phyloP scores from a whole-genome alignment of 35 echinoderm and acorn worm genomes.

The Holothuria glaberrima region DNA sequence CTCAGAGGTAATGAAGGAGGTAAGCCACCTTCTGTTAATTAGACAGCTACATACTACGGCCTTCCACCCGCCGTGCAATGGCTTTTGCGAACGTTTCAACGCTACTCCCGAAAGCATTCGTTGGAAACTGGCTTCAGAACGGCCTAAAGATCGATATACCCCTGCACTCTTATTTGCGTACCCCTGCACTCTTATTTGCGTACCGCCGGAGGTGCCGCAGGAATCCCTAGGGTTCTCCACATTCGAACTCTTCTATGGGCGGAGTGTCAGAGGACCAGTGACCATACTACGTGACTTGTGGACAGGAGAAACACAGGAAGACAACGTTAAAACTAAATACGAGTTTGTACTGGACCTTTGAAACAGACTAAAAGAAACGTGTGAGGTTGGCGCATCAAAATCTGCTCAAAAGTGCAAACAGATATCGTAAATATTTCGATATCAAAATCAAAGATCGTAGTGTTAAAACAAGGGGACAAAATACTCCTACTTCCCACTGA shows the following conservation, averaged over 20 bases:
- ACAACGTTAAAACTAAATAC: too few species aligned
- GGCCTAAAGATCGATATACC: conserved; percentile 35
- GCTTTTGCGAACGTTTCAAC: too few species aligned
- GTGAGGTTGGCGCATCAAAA: conserved; percentile 35
- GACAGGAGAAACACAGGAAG: conserved; percentile 5
- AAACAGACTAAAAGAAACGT: conserved; percentile 38
- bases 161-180: conserved; percentile 51
- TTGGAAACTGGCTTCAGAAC: neutral
- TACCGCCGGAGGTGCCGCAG: conserved; percentile 25
- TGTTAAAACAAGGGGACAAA: conserved; percentile 42
- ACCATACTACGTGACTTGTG: conserved; percentile 11
- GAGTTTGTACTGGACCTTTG: too few species aligned
- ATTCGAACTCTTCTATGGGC: conserved; percentile 42
- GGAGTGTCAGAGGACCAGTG: neutral
- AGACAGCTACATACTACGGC: neutral
- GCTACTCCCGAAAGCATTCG: too few species aligned
- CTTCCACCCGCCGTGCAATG: neutral
- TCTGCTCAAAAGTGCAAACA: too few species aligned
- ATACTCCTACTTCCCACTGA: conserved; percentile 33
- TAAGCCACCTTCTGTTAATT: too few species aligned
- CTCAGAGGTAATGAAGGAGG: too few species aligned
- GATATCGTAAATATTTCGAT: conserved; percentile 48
- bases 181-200: too few species aligned
- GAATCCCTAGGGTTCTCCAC: conserved; percentile 12
- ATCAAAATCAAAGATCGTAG: conserved; percentile 7